Evolutionary conservation across 2,888 invertebrate genomes (phyloP).

Genomic region (Bellardia pandia): DNA sequence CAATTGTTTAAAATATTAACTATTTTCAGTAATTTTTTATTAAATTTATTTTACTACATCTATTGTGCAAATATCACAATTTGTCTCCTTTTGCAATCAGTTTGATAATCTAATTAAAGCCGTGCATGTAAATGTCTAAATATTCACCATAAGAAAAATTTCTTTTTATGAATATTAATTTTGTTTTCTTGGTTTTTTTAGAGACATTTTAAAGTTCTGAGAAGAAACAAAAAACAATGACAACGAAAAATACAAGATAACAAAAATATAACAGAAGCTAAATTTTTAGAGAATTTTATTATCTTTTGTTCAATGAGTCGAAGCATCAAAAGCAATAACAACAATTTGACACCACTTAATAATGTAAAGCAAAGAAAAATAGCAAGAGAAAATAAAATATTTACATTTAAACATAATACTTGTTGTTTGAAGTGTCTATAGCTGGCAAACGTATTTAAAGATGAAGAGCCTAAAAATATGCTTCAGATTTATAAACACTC

Average conservation of each 20-base stretch:
- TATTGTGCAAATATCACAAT: background rate
- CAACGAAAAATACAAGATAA: background rate
- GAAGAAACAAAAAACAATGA: background rate
- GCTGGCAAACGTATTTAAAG: too few species aligned
- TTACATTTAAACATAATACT: too few species aligned
- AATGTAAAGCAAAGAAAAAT: too few species aligned
- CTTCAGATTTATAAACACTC: background rate
- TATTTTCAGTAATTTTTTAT: background rate
- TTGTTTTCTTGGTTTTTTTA: background rate
- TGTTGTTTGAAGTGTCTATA: too few species aligned
- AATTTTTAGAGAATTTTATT: too few species aligned
- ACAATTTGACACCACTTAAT: too few species aligned
- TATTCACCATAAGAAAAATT: too few species aligned
- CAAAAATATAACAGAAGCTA: background rate
- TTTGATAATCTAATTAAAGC: background rate
- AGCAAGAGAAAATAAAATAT: too few species aligned
- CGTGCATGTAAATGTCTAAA: background rate
- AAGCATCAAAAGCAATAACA: too few species aligned
- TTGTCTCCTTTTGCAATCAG: background rate
- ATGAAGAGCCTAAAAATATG: background rate
- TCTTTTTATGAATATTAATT: too few species aligned
- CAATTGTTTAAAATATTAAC: background rate
- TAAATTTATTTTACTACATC: background rate
- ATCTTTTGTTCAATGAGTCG: too few species aligned
- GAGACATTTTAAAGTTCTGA: background rate